These are phyloP conservation scores for Hirtodrosophila histrioides DNA, from an alignment of 2,888 invertebrate species.

Conservation along the genomic window DNA sequence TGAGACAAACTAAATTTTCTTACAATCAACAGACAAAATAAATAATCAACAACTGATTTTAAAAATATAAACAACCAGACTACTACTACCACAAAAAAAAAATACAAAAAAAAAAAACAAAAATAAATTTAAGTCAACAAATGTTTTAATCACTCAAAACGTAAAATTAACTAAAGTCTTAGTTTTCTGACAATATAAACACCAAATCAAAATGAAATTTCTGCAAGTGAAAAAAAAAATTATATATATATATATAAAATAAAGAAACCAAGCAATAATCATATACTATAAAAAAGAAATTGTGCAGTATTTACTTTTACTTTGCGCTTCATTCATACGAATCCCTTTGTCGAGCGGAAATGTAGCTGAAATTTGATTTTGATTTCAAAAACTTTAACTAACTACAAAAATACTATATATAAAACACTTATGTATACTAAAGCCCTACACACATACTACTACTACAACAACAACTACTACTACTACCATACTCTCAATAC, in stretches of 20 bases:
- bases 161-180: slow-evolving; percentile 56
- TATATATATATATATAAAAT: no score
- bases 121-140: slow-evolving; percentile 68
- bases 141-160: slow-evolving; percentile 47
- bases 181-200: slow-evolving; percentile 74
- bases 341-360: slow-evolving; percentile 49
- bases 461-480: no score
- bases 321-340: slow-evolving; percentile 76
- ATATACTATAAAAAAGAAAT: slow-evolving; percentile 14
- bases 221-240: slow-evolving; percentile 43
- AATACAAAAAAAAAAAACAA: slow-evolving; percentile 48
- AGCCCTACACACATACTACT: slow-evolving; percentile 25
- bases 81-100: slow-evolving; percentile 64
- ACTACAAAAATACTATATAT: slow-evolving; percentile 35
- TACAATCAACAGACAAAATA: slow-evolving; percentile 69
- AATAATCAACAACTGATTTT: slow-evolving; percentile 64
- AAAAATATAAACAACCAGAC: slow-evolving; percentile 55
- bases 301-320: slow-evolving; percentile 66
- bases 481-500: slow-evolving; percentile 20
- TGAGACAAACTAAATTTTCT: slow-evolving; percentile 87
- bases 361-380: slow-evolving; percentile 82
- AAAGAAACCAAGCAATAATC: slow-evolving; percentile 4
- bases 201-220: slow-evolving; percentile 84
- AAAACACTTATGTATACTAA: slow-evolving; percentile 27
- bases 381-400: slow-evolving; percentile 69